Percentiles rank a stretch among this genome's conserved stretches.
Conservation (phyloP, 2,797 vertebrate species). For the Helicolenus hilgendorfi region DNA sequence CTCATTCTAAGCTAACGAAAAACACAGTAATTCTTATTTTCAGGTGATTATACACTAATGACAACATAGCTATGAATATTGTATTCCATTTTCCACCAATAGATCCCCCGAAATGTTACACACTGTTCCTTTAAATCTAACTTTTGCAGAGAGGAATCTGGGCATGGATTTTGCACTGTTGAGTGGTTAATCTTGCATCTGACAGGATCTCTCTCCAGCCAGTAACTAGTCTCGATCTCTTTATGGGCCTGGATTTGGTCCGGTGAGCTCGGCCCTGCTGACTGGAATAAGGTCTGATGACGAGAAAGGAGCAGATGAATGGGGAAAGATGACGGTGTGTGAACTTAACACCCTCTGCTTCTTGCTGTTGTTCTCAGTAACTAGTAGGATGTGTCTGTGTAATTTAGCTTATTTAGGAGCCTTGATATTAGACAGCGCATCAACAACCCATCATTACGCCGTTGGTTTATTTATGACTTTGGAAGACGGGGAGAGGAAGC, state of each 20-base stretch:
- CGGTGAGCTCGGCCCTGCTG: conserved; percentile 39
- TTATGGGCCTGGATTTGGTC: conserved; percentile 48
- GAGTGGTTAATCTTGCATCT: conserved; percentile 2
- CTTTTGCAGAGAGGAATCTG: neutral
- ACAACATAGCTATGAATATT: too few species aligned
- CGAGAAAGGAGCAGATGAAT: conserved; percentile 33
- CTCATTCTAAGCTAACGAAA: too few species aligned
- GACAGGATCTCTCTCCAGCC: neutral
- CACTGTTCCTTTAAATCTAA: neutral
- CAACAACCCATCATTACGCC: neutral
- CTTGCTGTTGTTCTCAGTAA: neutral
- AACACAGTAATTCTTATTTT: too few species aligned
- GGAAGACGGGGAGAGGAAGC: conserved; percentile 44
- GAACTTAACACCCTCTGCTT: conserved; percentile 42
- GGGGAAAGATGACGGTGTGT: conserved; percentile 10
- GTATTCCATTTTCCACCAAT: too few species aligned
- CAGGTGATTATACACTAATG: too few species aligned
- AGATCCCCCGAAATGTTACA: too few species aligned
- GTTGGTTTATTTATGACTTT: conserved; percentile 55
- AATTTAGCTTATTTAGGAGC: neutral
- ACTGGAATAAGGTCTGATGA: conserved; percentile 34
- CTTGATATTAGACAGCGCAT: neutral
- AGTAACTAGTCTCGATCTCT: conserved; percentile 36
- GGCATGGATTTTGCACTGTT: neutral
- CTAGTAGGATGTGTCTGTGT: neutral